Evolutionary conservation across 2,797 vertebrate genomes (phyloP), one percentile per base, ranked within the genome.

Genomic region (Oreochromis mossambicus): DNA sequence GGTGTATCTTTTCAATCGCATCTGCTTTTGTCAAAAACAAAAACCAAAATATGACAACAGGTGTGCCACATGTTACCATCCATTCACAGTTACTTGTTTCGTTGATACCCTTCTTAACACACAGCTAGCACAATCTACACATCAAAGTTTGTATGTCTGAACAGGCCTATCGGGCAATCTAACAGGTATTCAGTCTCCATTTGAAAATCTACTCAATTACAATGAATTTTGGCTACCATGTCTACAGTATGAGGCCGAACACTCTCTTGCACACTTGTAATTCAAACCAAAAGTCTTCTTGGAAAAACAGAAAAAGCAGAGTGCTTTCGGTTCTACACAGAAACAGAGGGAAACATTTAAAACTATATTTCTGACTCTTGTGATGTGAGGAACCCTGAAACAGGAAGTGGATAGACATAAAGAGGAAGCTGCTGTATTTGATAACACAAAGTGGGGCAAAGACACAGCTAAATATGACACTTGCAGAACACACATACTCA

Each of bases 401-500:
- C 94, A 96, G 96, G 96, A 97, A 97, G 95, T 96, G 91, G 90
- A 95, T 90, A 88, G 32, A 90, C 78, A 91, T 91, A 92, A 95
- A 92, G 88, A 92, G 96, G 96, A 97, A 97, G 95, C 94, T 94
- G 94, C 68, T 73, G 79, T 87, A 87, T 88, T 92, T 93, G 96
- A 97, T 96, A 96, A 96, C 77, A 92, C 87, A 84, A 92, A 92
- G 86, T 88, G 93, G 81, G 85, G 83, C 90, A 91, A 77, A 91
- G 86, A 83, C 76, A 10, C 61, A 38, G 19, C 61, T 51, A 82
- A 86, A 87, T 87, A 46, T 85, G 73, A 86, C 63, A 89, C 41
- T 85, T 24, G 51, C 36, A 34, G n/a, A 81, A 80, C 15, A 12
- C 4, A 81, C 26, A 70, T 8, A 80, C 19, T 50, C 61, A 34